Percentiles rank a stretch among this genome's conserved stretches.
phyloP scores from a whole-genome alignment of 2,113 vertebrate genomes.

The Indri indri region DNA sequence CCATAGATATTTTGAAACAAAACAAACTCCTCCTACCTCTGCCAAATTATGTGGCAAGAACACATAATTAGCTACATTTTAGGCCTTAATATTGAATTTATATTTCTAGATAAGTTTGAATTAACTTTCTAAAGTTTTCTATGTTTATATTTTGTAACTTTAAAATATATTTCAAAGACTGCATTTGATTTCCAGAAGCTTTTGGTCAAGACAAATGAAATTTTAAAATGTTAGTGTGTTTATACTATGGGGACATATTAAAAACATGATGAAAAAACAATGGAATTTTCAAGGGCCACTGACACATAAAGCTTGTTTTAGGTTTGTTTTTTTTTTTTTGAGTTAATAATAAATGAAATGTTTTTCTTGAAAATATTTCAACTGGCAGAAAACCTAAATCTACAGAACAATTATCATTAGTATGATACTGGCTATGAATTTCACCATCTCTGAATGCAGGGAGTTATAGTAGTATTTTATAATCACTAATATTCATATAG shows the following conservation, averaged over 20 bases:
- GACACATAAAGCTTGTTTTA: not conserved
- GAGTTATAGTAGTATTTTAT: not conserved
- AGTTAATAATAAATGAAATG: conserved; percentile 38
- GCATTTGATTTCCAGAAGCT: not conserved
- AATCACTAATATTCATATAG: not conserved
- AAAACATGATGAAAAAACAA: not conserved
- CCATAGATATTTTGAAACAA: conserved; percentile 72
- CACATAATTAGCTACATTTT: not conserved
- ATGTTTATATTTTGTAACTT: not conserved
- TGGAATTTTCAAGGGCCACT: not conserved
- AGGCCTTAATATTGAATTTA: not conserved
- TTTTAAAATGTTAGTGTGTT: not conserved
- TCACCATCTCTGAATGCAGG: not conserved
- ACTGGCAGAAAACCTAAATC: not conserved
- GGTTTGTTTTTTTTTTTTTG: not conserved
- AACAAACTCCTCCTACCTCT: conserved; percentile 40
- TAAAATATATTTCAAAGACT: not conserved
- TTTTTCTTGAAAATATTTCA: conserved; percentile 3
- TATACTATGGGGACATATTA: not conserved
- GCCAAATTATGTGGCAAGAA: conserved; percentile 28
- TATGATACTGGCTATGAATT: not conserved
- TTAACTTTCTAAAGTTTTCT: conserved; percentile 19
- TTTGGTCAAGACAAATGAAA: conserved; percentile 29
- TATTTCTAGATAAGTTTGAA: conserved; percentile 34
- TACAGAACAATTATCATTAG: not conserved